phyloP scores from a whole-genome alignment of 2,113 vertebrate genomes.

The Elephas maximus region DNA sequence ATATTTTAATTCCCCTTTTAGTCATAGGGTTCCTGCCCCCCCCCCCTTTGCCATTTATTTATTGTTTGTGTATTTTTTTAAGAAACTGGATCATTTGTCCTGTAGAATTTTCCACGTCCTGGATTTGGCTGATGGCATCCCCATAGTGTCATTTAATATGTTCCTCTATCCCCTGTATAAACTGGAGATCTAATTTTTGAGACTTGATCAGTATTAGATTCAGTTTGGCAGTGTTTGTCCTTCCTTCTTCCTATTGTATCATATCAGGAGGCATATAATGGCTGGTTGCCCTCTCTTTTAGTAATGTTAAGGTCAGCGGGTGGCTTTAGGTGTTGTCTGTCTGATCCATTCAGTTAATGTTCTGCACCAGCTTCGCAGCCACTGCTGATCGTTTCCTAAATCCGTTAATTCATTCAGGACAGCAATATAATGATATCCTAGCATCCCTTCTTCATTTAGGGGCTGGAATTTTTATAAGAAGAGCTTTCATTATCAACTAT shows the following conservation, averaged over 20 bases:
- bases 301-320: background rate
- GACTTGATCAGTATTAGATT: background rate
- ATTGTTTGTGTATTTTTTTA: background rate
- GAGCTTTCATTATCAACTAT: background rate
- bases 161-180: background rate
- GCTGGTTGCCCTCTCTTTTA: background rate
- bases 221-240: constrained; percentile 19
- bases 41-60: background rate
- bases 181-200: constrained; percentile 2
- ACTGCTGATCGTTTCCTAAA: constrained; percentile 15
- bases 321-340: background rate
- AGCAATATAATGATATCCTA: constrained; percentile 17
- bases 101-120: constrained; percentile 26
- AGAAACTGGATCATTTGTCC: constrained; percentile 24
- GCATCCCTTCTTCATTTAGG: background rate
- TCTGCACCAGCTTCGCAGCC: background rate
- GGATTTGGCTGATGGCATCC: constrained; percentile 8
- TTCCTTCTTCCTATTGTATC: constrained; percentile 18
- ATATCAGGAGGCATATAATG: background rate
- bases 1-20: constrained; percentile 50
- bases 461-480: constrained; percentile 36
- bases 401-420: background rate
- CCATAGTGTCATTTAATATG: background rate
- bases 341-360: background rate
- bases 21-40: background rate